Evolutionary conservation across 1,140 invertebrate species (phyloP).

Genomic region (Daktulosphaira vitifoliae): DNA sequence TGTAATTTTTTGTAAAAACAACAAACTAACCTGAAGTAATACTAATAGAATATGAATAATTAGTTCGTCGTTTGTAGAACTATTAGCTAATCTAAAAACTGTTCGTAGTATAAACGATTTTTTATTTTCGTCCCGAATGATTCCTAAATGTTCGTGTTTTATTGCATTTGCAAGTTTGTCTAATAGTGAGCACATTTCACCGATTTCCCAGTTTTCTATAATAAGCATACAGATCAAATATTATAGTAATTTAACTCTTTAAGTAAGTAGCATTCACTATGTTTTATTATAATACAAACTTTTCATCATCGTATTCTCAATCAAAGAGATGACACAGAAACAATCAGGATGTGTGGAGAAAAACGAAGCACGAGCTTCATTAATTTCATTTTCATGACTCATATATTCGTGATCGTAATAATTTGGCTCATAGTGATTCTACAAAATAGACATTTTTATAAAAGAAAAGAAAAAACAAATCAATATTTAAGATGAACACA

Average conservation of each 20-base stretch:
- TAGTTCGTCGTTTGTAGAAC: neutral
- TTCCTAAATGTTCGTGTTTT: conserved; percentile 3
- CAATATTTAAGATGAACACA: no score
- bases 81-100: conserved; percentile 19
- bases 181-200: conserved; percentile 22
- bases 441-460: no score
- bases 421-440: conserved; percentile 15
- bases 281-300: no score
- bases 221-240: no score
- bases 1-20: no score
- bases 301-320: conserved; percentile 25
- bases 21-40: conserved; percentile 4
- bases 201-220: conserved; percentile 1
- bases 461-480: no score
- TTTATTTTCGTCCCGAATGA: conserved; percentile 15
- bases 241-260: no score
- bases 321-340: conserved; percentile 12
- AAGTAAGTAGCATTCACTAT: no score
- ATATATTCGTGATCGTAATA: conserved; percentile 30
- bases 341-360: conserved; percentile 3
- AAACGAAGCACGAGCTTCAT: conserved; percentile 37
- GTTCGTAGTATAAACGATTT: conserved; percentile 9
- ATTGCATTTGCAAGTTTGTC: conserved; percentile 6
- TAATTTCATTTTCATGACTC: conserved; percentile 39
- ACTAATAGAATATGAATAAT: conserved; percentile 11